Base-by-base conservation (phyloP, 2,113 vertebrate genomes). In the Antechinus stuartii region DNA sequence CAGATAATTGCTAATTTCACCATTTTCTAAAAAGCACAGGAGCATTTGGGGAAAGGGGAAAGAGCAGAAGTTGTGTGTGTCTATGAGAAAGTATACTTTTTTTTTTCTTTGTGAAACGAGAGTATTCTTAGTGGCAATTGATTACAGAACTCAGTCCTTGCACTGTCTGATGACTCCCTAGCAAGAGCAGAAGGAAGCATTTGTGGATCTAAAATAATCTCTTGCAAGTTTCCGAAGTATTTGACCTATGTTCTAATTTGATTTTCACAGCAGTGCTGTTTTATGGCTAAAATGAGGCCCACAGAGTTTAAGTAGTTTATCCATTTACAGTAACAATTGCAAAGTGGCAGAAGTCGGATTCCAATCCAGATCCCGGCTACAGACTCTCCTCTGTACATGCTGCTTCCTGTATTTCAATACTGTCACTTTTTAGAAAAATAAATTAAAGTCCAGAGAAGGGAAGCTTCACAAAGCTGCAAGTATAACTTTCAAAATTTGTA, bases 101-200 rank as follows among this genome's bases (percentile, higher is more conserved):
- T 94, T 94, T 90, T 92, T 23, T 26, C 92, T 96, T 84, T 42
- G 68, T 84, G n/a, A 84, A 90, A 8, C 5, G 52, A 49, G 23
- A n/a, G 22, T 2, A 2, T 8, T 42, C 42, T 84, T 42, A 42
- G 68, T 42, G 68, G 68, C 19, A 42, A 42, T 2, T 42, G n/a
- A 42, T 84, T 2, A 42, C 19, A 84, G 35, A n/a, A n/a, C 61
- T 68, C 61, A 68, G 57, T 68, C 30, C 61, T 84, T 42, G 35
- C 35, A 42, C 19, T 23, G 35, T 1, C 35, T 42, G 19, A 42
- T n/a, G 22, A 42, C 3, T 84, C 68, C n/a, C 35, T 42, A 84
- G 68, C 68, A 84, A 8, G 19, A 42, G n/a, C 68, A 84, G 68
- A 84, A 84, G 68, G 68, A 84, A 42, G 68, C 35, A 42, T 42